Percentiles rank a stretch among this genome's conserved stretches.
These are phyloP conservation scores for Drusus annulatus DNA, from an alignment of 1,140 invertebrate species.

Conservation along the genomic window DNA sequence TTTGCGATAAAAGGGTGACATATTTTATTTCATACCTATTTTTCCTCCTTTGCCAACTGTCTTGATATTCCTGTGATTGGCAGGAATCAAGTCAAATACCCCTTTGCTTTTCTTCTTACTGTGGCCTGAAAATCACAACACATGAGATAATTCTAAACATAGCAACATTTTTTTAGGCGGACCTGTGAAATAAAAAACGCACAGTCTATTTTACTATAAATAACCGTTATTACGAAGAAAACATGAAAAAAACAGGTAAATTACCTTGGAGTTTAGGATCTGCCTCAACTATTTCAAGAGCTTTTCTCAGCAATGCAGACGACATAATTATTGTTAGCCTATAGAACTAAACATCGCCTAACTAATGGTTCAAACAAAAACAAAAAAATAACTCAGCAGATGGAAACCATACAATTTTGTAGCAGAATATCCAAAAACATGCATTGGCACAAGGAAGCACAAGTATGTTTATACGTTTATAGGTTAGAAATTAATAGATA, in stretches of 20 bases:
- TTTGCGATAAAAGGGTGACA: background rate
- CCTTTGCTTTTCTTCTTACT: constrained; percentile 55
- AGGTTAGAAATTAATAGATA: too few relatives aligned
- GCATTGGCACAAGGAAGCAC: too few relatives aligned
- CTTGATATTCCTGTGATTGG: constrained; percentile 50
- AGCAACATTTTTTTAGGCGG: too few relatives aligned
- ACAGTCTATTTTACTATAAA: too few relatives aligned
- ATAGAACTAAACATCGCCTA: too few relatives aligned
- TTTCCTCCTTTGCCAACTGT: constrained; percentile 47
- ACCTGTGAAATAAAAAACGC: too few relatives aligned
- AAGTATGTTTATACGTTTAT: too few relatives aligned
- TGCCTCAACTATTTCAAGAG: constrained; percentile 44
- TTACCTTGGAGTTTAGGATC: constrained; percentile 43
- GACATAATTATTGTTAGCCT: constrained; percentile 38
- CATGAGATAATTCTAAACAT: background rate
- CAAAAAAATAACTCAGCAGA: too few relatives aligned
- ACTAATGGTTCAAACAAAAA: too few relatives aligned
- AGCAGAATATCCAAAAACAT: too few relatives aligned
- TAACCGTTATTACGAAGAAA: too few relatives aligned
- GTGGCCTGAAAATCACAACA: constrained; percentile 36
- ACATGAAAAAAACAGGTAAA: background rate
- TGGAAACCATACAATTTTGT: too few relatives aligned
- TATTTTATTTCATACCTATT: constrained; percentile 45
- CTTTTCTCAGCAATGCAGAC: constrained; percentile 38
- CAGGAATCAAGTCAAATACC: constrained; percentile 56